A percentile compares a stretch with the other conserved stretches of the same genome.
phyloP scores from a whole-genome alignment of 2,888 invertebrate species.

The Dolomedes plantarius region DNA sequence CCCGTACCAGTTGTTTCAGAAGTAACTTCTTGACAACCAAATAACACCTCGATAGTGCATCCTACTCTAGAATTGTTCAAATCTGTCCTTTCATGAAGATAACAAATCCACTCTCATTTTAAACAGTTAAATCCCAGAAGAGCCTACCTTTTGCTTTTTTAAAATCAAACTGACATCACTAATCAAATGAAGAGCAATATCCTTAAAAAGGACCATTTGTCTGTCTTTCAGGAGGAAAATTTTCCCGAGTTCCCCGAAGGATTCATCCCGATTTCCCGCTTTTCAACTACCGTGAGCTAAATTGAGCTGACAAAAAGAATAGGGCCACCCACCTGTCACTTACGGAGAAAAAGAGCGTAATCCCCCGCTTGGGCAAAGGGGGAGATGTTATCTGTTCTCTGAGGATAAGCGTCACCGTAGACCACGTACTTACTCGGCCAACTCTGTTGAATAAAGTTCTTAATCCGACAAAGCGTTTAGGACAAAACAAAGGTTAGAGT shows the following conservation, averaged over 20 bases:
- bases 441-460: not conserved
- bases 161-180: too few species aligned
- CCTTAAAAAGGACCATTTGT: not conserved
- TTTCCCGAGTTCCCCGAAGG: not conserved
- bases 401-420: slow-evolving; percentile 2
- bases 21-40: too few species aligned
- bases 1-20: too few species aligned
- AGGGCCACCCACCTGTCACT: slow-evolving; percentile 42
- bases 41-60: too few species aligned
- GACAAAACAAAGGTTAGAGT: slow-evolving; percentile 2
- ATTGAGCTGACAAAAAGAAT: slow-evolving; percentile 32
- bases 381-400: slow-evolving; percentile 39
- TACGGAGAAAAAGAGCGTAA: slow-evolving; percentile 5
- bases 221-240: not conserved
- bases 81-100: too few species aligned
- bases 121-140: too few species aligned
- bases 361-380: not conserved
- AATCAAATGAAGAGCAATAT: not conserved
- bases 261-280: not conserved
- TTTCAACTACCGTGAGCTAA: slow-evolving; percentile 29
- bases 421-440: not conserved
- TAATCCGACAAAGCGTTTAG: slow-evolving; percentile 15
- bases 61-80: too few species aligned
- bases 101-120: too few species aligned
- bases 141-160: too few species aligned